A percentile compares a stretch with the other conserved stretches of the same genome.
phyloP scores from a whole-genome alignment of 1,140 invertebrate species.

The Micrasema minimum region DNA sequence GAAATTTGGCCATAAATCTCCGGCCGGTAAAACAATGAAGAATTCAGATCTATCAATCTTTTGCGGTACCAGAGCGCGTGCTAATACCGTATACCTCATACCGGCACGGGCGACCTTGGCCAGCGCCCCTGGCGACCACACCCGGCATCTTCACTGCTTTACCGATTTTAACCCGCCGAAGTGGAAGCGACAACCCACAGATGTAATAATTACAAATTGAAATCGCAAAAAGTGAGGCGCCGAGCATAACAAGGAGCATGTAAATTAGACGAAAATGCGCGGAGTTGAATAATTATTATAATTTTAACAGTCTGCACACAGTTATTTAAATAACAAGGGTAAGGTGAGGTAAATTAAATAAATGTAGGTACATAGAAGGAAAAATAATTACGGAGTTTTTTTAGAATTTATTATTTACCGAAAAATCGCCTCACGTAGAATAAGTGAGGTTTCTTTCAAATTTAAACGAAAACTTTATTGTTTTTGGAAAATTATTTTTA shows the following conservation, averaged over 20 bases:
- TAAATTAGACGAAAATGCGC: neutral
- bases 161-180: conserved; percentile 24
- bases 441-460: no score
- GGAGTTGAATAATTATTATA: neutral
- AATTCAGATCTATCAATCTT: conserved; percentile 8
- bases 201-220: conserved; percentile 28
- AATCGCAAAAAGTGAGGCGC: no score
- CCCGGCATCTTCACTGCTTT: conserved; percentile 47
- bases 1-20: conserved; percentile 18
- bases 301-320: neutral
- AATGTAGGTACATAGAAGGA: no score
- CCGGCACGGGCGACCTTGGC: conserved; percentile 48
- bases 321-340: neutral
- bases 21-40: conserved; percentile 12
- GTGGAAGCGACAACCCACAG: conserved; percentile 27
- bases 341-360: neutral
- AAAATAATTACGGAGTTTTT: no score
- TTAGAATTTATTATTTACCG: no score
- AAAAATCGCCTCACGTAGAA: no score
- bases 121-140: conserved; percentile 50
- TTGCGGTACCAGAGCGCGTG: conserved; percentile 16
- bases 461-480: no score
- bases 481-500: no score
- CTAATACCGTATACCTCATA: neutral
- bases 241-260: neutral